Percentiles rank a stretch among this genome's conserved stretches.
phyloP scores from a whole-genome alignment of 92 coral and sea anemone species.

The Bergia puertoricense region DNA sequence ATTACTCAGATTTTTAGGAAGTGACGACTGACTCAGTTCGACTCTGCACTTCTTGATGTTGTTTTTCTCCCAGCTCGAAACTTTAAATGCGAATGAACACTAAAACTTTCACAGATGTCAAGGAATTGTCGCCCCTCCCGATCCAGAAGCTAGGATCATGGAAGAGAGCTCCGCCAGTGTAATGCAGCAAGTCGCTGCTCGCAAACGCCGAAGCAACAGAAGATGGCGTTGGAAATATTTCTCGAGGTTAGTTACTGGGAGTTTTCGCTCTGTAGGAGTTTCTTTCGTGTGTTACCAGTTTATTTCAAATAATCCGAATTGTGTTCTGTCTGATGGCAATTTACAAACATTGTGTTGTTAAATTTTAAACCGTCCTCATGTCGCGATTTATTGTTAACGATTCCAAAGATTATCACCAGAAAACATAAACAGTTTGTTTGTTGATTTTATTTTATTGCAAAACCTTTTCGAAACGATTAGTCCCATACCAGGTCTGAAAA shows the following conservation, averaged over 20 bases:
- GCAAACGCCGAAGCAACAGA: constrained; percentile 62
- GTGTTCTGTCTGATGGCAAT: neutral
- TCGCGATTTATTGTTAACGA: neutral
- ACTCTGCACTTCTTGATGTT: constrained; percentile 10
- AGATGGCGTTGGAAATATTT: constrained; percentile 85
- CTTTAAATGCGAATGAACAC: constrained; percentile 29
- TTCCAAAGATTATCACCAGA: constrained; percentile 4
- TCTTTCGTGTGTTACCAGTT: neutral
- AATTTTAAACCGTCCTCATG: neutral
- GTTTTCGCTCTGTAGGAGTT: neutral
- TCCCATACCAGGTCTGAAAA: neutral
- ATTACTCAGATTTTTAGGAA: constrained; percentile 17
- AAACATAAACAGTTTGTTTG: constrained; percentile 29
- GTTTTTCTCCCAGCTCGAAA: neutral
- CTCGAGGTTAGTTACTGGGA: constrained; percentile 64
- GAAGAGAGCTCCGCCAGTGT: neutral
- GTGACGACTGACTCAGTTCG: neutral
- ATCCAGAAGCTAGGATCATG: neutral
- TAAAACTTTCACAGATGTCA: constrained; percentile 31
- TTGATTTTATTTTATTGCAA: constrained; percentile 12
- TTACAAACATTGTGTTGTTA: constrained; percentile 5
- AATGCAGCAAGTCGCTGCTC: constrained; percentile 51
- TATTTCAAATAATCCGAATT: neutral
- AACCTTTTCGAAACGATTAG: neutral
- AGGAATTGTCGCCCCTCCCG: constrained; percentile 41